Conservation (phyloP, 2,888 invertebrate species). For the Elegia similella region DNA sequence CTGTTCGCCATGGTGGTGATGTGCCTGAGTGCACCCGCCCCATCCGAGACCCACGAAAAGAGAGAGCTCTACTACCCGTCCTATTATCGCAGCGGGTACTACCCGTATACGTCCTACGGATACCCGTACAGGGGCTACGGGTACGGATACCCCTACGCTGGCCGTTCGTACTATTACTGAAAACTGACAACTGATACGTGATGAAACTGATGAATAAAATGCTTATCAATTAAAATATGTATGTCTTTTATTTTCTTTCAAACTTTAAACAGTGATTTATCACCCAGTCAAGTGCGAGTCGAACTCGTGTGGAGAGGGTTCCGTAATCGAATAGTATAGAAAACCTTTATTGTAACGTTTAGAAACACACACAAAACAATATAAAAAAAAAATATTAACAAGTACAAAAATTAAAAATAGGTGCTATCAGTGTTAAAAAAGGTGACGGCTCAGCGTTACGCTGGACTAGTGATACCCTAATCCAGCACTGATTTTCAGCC, state of each 20-base stretch:
- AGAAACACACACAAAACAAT: too few relatives aligned
- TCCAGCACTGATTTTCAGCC: too few relatives aligned
- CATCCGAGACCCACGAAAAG: constrained; percentile 8
- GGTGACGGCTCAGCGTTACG: too few relatives aligned
- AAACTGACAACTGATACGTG: not conserved
- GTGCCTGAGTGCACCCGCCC: not conserved
- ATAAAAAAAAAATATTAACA: too few relatives aligned
- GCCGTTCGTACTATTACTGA: constrained; percentile 4
- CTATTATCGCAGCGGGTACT: not conserved
- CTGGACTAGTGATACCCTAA: too few relatives aligned
- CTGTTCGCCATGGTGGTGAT: constrained; percentile 13
- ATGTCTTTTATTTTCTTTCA: not conserved
- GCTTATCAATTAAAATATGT: not conserved
- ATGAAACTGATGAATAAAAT: not conserved
- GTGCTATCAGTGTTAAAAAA: too few relatives aligned
- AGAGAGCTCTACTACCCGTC: not conserved
- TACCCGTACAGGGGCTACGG: constrained; percentile 1
- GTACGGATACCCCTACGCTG: not conserved
- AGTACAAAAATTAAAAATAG: too few relatives aligned
- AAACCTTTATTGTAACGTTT: too few relatives aligned
- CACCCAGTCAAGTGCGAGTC: too few relatives aligned
- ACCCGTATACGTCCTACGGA: not conserved
- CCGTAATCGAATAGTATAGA: too few relatives aligned
- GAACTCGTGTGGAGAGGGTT: too few relatives aligned
- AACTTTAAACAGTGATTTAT: too few relatives aligned